Percentiles rank a stretch among this genome's conserved stretches.
These are phyloP conservation scores for Chalcosyrphus nemorum DNA, from an alignment of 2,888 invertebrate genomes.

Conservation along the genomic window DNA sequence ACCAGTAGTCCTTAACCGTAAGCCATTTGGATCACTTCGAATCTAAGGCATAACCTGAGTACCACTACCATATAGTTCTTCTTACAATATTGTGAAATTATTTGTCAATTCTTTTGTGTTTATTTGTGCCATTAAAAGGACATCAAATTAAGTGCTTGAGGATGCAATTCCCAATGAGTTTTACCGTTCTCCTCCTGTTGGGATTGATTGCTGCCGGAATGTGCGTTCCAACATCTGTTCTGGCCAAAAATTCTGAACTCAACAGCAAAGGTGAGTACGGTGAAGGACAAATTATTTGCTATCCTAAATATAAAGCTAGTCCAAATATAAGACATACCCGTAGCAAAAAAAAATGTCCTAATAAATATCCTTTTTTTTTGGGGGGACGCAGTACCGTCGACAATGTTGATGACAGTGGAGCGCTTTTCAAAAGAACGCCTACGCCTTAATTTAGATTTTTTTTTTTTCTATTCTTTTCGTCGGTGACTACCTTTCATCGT, in stretches of 20 bases:
- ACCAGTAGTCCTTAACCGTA: conserved; percentile 60
- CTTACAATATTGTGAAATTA: conserved; percentile 45
- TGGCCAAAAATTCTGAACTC: conserved; percentile 80
- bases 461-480: background rate
- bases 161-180: conserved; percentile 54
- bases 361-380: conserved; percentile 33
- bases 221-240: conserved; percentile 81
- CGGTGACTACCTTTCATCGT: conserved; percentile 7
- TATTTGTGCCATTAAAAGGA: background rate
- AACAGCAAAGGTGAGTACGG: conserved; percentile 74
- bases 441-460: conserved; percentile 47
- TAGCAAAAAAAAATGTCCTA: background rate
- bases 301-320: background rate
- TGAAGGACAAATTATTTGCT: conserved; percentile 20
- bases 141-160: background rate
- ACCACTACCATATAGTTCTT: background rate
- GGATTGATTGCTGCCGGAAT: conserved; percentile 76
- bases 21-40: conserved; percentile 48
- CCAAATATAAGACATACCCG: background rate
- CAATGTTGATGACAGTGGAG: background rate
- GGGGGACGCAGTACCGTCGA: background rate
- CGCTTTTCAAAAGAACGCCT: conserved; percentile 26
- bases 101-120: conserved; percentile 11
- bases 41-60: background rate
- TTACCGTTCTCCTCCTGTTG: conserved; percentile 71